Conservation (phyloP, 2,797 vertebrate genomes). For the Sciaenops ocellatus region DNA sequence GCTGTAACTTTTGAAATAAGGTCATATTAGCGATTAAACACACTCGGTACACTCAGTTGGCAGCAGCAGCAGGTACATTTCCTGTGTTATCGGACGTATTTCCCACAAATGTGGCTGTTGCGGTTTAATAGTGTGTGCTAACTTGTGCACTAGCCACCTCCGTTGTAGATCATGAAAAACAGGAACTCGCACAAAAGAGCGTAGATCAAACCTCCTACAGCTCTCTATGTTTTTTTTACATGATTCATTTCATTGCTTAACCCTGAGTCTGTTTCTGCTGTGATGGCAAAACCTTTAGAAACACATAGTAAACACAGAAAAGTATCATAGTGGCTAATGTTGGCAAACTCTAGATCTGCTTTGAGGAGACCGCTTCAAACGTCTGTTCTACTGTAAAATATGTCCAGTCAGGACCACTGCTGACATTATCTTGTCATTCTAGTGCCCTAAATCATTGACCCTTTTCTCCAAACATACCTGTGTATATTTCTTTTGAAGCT, state of each 20-base stretch:
- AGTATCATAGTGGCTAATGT: background rate
- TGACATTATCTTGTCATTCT: background rate
- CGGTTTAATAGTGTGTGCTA: background rate
- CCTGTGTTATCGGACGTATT: background rate
- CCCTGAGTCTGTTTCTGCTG: background rate
- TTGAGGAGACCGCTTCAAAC: too few relatives aligned
- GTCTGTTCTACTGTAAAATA: too few relatives aligned
- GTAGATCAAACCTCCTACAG: background rate
- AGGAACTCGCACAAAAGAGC: background rate
- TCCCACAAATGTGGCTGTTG: background rate
- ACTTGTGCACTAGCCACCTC: background rate
- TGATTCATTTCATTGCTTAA: background rate
- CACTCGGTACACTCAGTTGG: background rate
- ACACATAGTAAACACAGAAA: background rate
- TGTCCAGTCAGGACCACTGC: background rate
- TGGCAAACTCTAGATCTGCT: background rate
- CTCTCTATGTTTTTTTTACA: background rate
- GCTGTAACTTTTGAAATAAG: background rate
- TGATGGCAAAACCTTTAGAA: background rate
- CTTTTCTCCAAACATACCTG: background rate
- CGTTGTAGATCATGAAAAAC: background rate
- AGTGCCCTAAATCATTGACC: background rate
- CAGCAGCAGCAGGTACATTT: background rate
- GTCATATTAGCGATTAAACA: background rate
- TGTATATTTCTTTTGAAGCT: conserved; percentile 4